A percentile compares a stretch with the other conserved stretches of the same genome.
phyloP scores from a whole-genome alignment of 2,888 invertebrate species.

The Candidula unifasciata region DNA sequence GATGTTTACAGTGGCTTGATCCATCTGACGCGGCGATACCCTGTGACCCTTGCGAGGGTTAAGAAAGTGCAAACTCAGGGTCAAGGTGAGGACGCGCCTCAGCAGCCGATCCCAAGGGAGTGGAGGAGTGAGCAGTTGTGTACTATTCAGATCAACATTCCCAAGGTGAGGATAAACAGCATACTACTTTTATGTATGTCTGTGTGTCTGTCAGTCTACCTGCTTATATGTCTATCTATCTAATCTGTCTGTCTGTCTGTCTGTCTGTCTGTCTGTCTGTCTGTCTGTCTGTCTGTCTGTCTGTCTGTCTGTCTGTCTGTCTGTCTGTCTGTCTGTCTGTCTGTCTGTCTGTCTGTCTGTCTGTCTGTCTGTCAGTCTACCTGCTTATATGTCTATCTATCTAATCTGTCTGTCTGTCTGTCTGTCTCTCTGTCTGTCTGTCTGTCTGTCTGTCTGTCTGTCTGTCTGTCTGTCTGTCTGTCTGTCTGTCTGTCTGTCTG shows the following conservation, averaged over 20 bases:
- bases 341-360: not conserved
- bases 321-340: not conserved
- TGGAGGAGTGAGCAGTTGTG: conserved; percentile 61
- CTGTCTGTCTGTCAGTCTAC: not conserved
- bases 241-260: not conserved
- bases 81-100: conserved; percentile 1
- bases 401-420: not conserved
- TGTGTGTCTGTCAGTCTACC: not conserved
- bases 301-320: not conserved
- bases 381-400: no score
- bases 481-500: not conserved
- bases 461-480: not conserved
- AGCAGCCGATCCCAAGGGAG: conserved; percentile 20
- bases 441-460: not conserved
- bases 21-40: conserved; percentile 61
- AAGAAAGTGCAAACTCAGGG: conserved; percentile 18
- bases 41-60: not conserved
- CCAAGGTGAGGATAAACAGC: conserved; percentile 68
- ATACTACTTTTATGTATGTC: no score
- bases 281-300: not conserved
- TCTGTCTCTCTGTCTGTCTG: not conserved
- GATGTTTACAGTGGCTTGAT: conserved; percentile 73
- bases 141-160: conserved; percentile 69
- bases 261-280: not conserved
- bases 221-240: no score